Percentiles rank a stretch among this genome's conserved stretches.
Evolutionary conservation across 1,140 invertebrate species (phyloP).

Genomic region (Lepidurus couesii): DNA sequence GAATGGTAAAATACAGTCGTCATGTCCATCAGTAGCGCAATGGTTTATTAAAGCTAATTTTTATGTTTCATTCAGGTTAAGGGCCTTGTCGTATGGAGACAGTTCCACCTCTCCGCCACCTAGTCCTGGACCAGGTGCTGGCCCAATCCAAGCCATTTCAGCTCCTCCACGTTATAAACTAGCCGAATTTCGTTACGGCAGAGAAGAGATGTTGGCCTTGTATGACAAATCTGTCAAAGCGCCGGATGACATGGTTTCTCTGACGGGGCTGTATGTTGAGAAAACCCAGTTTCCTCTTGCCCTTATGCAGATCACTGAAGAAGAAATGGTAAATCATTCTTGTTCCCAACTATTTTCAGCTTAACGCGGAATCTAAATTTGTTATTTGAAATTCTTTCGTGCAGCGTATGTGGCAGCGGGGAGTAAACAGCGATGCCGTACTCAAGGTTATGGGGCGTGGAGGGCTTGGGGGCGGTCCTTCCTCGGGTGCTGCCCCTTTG

Average conservation of each 20-base stretch:
- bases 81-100: constrained; percentile 34
- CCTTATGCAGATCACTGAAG: constrained; percentile 67
- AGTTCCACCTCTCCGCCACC: constrained; percentile 33
- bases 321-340: constrained; percentile 60
- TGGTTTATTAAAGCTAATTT: constrained; percentile 13
- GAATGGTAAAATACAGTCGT: constrained; percentile 32
- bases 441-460: constrained; percentile 45
- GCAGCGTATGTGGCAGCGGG: constrained; percentile 55
- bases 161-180: constrained; percentile 51
- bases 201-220: constrained; percentile 82
- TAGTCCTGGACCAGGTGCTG: constrained; percentile 35
- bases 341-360: constrained; percentile 16
- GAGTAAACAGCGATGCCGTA: constrained; percentile 53
- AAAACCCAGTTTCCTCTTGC: constrained; percentile 70
- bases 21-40: constrained; percentile 4
- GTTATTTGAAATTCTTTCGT: constrained; percentile 34
- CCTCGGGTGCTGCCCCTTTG: constrained; percentile 42
- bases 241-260: constrained; percentile 59
- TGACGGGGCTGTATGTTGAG: constrained; percentile 63
- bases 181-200: constrained; percentile 70
- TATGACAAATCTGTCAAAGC: constrained; percentile 62
- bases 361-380: not conserved
- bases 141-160: constrained; percentile 42
- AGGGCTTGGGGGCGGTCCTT: constrained; percentile 39
- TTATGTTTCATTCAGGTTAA: constrained; percentile 31